Evolutionary conservation across 2,888 invertebrate genomes (phyloP).

Genomic region (Netelia fuscicornis): DNA sequence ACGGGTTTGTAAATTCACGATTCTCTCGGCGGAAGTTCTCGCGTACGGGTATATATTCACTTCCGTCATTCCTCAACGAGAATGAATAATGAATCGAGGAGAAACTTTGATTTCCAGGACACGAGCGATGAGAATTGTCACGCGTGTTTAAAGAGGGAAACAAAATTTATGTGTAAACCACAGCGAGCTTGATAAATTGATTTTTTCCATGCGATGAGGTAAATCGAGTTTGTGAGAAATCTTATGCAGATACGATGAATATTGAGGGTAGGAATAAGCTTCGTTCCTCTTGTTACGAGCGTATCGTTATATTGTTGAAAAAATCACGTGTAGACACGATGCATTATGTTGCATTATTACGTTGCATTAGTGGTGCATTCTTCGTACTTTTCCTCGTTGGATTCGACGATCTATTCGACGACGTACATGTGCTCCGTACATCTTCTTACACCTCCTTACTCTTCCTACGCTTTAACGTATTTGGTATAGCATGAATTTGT

Average conservation of each 20-base stretch:
- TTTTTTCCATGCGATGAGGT: neutral
- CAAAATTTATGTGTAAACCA: conserved; percentile 39
- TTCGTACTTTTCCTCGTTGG: conserved; percentile 4
- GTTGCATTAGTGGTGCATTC: neutral
- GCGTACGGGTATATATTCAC: conserved; percentile 30
- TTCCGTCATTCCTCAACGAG: conserved; percentile 42
- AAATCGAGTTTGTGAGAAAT: neutral
- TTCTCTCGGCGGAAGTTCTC: neutral
- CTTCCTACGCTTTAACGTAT: neutral
- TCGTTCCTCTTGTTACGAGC: neutral
- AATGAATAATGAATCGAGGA: conserved; percentile 44
- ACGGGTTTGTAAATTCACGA: neutral
- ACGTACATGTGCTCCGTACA: neutral
- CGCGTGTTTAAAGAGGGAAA: conserved; percentile 15
- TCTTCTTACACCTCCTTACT: neutral
- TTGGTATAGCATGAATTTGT: conserved; percentile 21
- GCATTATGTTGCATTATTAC: conserved; percentile 12
- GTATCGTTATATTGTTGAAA: conserved; percentile 13
- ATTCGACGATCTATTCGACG: conserved; percentile 48
- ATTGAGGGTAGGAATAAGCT: neutral
- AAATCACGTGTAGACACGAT: conserved; percentile 1
- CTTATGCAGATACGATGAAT: neutral
- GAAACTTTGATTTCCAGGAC: conserved; percentile 58
- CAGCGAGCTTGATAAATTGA: neutral
- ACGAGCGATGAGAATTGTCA: conserved; percentile 31